Percentiles rank a stretch among this genome's conserved stretches.
Conservation (phyloP, 2,888 invertebrate species). For the Macaria liturata region DNA sequence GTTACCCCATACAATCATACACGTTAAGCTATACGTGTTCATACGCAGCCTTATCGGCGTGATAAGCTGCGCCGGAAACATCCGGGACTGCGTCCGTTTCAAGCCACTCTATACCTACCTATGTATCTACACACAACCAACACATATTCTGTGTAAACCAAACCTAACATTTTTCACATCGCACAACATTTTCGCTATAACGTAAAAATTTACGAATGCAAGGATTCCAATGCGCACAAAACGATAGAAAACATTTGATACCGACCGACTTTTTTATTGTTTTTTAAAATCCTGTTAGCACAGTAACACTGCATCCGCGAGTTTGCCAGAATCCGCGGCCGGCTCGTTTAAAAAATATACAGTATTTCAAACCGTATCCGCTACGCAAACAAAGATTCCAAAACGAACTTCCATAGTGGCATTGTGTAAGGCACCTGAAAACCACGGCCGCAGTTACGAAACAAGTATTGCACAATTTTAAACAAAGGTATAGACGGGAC, state of each 20-base stretch:
- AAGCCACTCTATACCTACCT: slow-evolving; percentile 50
- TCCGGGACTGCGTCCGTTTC: slow-evolving; percentile 52
- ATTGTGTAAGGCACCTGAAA: slow-evolving; percentile 71
- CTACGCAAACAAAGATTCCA: slow-evolving; percentile 65
- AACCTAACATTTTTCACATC: slow-evolving; percentile 46
- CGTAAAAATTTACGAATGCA: slow-evolving; percentile 14
- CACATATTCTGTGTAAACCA: slow-evolving; percentile 19
- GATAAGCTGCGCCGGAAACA: slow-evolving; percentile 73
- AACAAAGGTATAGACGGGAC: slow-evolving; percentile 72
- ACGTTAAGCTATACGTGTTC: slow-evolving; percentile 34
- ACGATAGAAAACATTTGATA: slow-evolving; percentile 22
- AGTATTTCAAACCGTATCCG: slow-evolving; percentile 29
- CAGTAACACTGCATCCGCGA: slow-evolving; percentile 11
- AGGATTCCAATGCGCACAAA: slow-evolving; percentile 12
- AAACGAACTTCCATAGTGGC: slow-evolving; percentile 57
- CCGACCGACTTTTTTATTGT: slow-evolving; percentile 10
- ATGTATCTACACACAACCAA: slow-evolving; percentile 3
- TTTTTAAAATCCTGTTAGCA: slow-evolving; percentile 22
- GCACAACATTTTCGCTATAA: slow-evolving; percentile 30
- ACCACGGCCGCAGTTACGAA: slow-evolving; percentile 66
- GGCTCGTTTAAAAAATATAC: slow-evolving; percentile 34
- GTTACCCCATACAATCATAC: slow-evolving; percentile 43
- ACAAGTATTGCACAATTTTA: slow-evolving; percentile 76
- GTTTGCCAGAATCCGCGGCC: slow-evolving; percentile 40
- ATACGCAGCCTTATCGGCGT: slow-evolving; percentile 63